Conservation (phyloP, 2,888 invertebrate genomes). For the Microctonus hyperodae region DNA sequence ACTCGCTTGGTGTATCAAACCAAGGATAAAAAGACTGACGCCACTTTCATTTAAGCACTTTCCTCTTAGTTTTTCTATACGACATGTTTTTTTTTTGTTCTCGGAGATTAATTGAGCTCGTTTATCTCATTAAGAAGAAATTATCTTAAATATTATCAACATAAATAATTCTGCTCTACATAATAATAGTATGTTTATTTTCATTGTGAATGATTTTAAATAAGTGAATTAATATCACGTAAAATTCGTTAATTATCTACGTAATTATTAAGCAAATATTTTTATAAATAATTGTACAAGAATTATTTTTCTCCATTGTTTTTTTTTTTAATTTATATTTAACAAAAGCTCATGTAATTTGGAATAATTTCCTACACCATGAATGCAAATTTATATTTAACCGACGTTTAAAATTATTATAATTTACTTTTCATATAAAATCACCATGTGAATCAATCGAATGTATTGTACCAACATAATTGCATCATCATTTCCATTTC, state of each 20-base stretch:
- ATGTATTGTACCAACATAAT: not conserved
- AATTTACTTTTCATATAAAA: too few relatives aligned
- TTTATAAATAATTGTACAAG: too few relatives aligned
- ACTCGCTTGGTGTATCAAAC: conserved; percentile 11
- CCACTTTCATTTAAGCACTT: not conserved
- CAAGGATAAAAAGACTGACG: not conserved
- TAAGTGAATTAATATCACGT: too few relatives aligned
- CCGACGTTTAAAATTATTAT: too few relatives aligned
- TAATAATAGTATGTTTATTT: not conserved
- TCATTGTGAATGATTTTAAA: not conserved
- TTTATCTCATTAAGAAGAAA: not conserved
- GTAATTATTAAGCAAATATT: too few relatives aligned
- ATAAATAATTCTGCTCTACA: not conserved
- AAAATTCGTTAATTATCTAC: too few relatives aligned
- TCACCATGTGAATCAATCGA: too few relatives aligned
- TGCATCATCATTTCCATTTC: not conserved
- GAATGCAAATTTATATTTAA: too few relatives aligned
- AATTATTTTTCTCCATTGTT: too few relatives aligned
- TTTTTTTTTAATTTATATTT: too few relatives aligned
- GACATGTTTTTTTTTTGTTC: not conserved
- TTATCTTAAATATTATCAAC: not conserved
- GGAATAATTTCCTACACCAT: too few relatives aligned
- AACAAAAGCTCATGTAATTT: too few relatives aligned
- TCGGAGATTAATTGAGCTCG: not conserved
- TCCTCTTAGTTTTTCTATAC: not conserved